A percentile compares a stretch with the other conserved stretches of the same genome.
Conservation (phyloP, 2,888 invertebrate species). For the Drosophila incognita region DNA sequence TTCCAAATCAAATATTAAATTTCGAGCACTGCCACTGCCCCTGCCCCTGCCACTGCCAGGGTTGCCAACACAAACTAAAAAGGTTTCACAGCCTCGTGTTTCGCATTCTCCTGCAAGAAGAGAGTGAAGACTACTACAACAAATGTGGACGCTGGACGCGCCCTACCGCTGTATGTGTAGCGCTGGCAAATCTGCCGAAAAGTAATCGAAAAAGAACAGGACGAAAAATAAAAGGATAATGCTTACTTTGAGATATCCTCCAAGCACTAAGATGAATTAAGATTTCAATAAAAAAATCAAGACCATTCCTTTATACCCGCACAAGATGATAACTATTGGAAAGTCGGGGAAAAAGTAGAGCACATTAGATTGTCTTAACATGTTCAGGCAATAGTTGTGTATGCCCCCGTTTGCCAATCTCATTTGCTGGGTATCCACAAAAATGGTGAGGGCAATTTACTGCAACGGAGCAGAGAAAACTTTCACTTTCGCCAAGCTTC, state of each 20-base stretch:
- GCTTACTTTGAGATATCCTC: constrained; percentile 1
- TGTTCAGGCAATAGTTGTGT: neutral
- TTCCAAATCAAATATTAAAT: constrained; percentile 72
- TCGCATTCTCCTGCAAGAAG: neutral
- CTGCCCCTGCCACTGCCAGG: constrained; percentile 11
- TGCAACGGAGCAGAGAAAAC: constrained; percentile 52
- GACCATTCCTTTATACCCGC: neutral
- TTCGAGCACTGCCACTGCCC: constrained; percentile 23
- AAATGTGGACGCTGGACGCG: constrained; percentile 24
- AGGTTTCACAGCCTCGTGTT: neutral
- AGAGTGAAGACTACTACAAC: neutral
- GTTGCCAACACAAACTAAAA: constrained; percentile 6
- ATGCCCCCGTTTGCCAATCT: neutral
- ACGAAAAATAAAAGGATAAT: neutral
- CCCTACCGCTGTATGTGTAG: constrained; percentile 23
- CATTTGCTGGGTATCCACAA: constrained; percentile 26
- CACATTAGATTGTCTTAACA: neutral
- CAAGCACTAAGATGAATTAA: neutral
- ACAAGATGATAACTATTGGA: neutral
- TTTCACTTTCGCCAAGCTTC: constrained; percentile 42
- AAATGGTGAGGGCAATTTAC: constrained; percentile 1
- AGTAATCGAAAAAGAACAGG: constrained; percentile 27
- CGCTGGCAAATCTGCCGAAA: constrained; percentile 37
- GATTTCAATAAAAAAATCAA: neutral
- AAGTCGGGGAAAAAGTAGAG: neutral